These are phyloP conservation scores for Norana najaformis DNA, from an alignment of 2,888 invertebrate species.

Conservation along the genomic window DNA sequence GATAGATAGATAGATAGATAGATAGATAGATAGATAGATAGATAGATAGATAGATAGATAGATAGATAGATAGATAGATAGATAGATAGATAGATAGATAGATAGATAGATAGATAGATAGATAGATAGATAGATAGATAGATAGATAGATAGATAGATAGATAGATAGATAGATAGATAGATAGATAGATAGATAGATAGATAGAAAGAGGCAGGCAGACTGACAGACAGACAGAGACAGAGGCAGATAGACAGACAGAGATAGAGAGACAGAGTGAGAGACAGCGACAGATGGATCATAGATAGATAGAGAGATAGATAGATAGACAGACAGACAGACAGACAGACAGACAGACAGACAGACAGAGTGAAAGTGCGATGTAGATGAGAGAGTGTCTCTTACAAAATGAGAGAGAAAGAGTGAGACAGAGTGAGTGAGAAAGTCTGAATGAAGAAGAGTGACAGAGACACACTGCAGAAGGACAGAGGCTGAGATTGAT, in stretches of 20 bases:
- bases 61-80: too few species aligned
- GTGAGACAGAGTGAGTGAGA: background rate
- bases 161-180: too few species aligned
- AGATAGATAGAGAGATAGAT: background rate
- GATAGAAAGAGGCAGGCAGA: background rate
- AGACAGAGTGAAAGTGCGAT: background rate
- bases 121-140: background rate
- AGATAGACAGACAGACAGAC: background rate
- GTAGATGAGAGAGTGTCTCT: too few species aligned
- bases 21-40: background rate
- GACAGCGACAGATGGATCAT: too few species aligned
- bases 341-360: background rate
- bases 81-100: background rate
- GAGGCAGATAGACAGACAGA: background rate
- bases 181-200: too few species aligned
- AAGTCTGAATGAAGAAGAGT: too few species aligned
- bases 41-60: background rate
- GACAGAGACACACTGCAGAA: background rate
- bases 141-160: background rate
- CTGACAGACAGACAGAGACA: background rate
- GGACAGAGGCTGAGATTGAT: background rate
- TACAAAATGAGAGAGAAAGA: background rate
- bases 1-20: background rate
- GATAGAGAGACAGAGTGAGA: background rate
- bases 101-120: background rate